Conservation (phyloP, 2,797 vertebrate genomes). For the Gymnothorax reevesii region DNA sequence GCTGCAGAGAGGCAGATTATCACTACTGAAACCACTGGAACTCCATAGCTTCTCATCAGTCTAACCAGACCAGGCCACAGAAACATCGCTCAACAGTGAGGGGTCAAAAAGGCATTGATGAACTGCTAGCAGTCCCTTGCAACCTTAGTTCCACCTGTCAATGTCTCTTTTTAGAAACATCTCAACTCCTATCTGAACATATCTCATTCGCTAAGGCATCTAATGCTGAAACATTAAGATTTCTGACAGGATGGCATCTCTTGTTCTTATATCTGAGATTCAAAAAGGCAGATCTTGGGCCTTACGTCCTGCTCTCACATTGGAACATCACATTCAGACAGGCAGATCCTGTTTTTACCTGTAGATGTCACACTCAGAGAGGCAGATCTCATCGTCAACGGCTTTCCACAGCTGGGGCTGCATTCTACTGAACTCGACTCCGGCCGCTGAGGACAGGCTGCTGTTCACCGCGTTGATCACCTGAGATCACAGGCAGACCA, state of each 20-base stretch:
- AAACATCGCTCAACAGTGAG: neutral
- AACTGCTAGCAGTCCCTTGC: neutral
- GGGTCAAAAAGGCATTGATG: neutral
- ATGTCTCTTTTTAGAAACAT: neutral
- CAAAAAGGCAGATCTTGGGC: neutral
- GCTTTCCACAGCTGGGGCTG: constrained; percentile 63
- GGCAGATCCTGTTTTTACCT: constrained; percentile 40
- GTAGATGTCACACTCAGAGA: constrained; percentile 61
- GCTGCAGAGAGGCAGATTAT: constrained; percentile 35
- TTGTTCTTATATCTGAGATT: too few species aligned
- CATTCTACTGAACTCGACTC: constrained; percentile 53
- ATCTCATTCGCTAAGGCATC: constrained; percentile 55
- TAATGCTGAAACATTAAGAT: too few species aligned
- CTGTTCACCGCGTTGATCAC: constrained; percentile 63
- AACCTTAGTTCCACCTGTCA: neutral
- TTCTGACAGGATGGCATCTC: too few species aligned
- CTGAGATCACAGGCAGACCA: constrained; percentile 34
- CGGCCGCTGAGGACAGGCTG: constrained; percentile 58
- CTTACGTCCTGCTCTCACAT: too few species aligned
- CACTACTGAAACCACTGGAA: neutral
- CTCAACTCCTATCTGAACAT: constrained; percentile 54
- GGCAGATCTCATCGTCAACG: constrained; percentile 58
- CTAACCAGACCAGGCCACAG: neutral
- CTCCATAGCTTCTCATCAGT: neutral
- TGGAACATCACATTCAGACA: too few species aligned